phyloP scores from a whole-genome alignment of 2,113 vertebrate species.

The Agapornis roseicollis region DNA sequence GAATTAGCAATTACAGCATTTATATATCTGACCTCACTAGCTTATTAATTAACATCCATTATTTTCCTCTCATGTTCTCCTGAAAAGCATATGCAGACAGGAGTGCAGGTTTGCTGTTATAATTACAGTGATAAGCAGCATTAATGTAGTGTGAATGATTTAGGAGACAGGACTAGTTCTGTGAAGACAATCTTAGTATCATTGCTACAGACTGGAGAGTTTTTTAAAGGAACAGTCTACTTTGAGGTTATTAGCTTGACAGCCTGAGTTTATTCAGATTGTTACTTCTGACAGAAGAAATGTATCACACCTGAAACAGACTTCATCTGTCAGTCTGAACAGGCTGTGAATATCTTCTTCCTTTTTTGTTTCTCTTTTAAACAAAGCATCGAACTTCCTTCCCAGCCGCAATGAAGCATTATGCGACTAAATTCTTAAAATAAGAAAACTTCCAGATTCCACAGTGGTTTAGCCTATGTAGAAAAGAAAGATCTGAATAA shows the following conservation, averaged over 20 bases:
- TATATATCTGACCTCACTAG: background rate
- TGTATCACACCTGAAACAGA: background rate
- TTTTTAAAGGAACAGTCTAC: background rate
- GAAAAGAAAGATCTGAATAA: background rate
- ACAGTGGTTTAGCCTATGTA: background rate
- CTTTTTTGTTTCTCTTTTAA: background rate
- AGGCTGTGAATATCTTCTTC: background rate
- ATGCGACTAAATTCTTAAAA: background rate
- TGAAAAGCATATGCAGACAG: background rate
- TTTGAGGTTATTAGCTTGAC: background rate
- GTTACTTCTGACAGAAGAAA: background rate
- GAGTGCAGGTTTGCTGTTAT: background rate
- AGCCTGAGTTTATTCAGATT: background rate
- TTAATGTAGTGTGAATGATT: background rate
- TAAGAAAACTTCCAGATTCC: background rate
- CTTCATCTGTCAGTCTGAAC: background rate
- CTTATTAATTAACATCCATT: background rate
- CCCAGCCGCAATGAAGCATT: background rate
- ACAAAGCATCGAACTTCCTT: background rate
- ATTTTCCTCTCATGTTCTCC: background rate
- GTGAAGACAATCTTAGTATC: background rate
- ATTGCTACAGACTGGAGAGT: background rate
- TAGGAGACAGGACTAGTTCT: background rate
- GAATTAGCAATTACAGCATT: constrained; percentile 4
- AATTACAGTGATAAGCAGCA: background rate